Evolutionary conservation across 2,888 invertebrate species (phyloP).

Genomic region (Neoaliturus tenellus): DNA sequence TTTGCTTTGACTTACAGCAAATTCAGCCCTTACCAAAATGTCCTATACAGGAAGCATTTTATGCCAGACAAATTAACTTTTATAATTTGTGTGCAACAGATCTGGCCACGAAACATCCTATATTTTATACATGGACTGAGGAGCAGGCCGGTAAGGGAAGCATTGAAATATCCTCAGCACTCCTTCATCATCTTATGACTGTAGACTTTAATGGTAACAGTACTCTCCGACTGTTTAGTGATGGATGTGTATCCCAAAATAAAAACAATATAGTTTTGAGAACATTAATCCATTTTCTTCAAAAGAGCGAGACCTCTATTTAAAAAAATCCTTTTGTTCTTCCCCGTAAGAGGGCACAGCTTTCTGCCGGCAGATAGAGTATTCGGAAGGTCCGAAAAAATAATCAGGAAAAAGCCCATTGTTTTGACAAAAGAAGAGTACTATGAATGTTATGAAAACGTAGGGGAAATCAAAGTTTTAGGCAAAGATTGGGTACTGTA

Average conservation of each 20-base stretch:
- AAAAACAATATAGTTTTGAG: constrained; percentile 9
- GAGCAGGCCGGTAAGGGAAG: constrained; percentile 1
- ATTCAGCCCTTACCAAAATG: neutral
- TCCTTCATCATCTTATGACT: neutral
- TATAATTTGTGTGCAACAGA: constrained; percentile 21
- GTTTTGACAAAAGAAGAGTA: constrained; percentile 11
- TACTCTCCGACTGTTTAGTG: constrained; percentile 18
- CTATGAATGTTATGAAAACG: neutral
- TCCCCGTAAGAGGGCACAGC: constrained; percentile 1
- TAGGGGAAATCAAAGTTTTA: neutral
- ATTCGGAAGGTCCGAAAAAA: constrained; percentile 1
- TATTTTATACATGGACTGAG: constrained; percentile 29
- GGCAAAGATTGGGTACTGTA: neutral
- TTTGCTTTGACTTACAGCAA: constrained; percentile 24
- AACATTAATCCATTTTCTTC: neutral
- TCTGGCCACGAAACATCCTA: neutral
- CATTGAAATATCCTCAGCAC: constrained; percentile 12
- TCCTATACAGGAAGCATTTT: constrained; percentile 5
- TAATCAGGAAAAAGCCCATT: neutral
- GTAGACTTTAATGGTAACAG: neutral
- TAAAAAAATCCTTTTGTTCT: neutral
- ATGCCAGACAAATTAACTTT: neutral
- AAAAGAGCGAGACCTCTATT: neutral
- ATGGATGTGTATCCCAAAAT: constrained; percentile 5
- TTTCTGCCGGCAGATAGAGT: constrained; percentile 20